Evolutionary conservation across 2,888 invertebrate species (phyloP).

Genomic region (Acronicta alni): DNA sequence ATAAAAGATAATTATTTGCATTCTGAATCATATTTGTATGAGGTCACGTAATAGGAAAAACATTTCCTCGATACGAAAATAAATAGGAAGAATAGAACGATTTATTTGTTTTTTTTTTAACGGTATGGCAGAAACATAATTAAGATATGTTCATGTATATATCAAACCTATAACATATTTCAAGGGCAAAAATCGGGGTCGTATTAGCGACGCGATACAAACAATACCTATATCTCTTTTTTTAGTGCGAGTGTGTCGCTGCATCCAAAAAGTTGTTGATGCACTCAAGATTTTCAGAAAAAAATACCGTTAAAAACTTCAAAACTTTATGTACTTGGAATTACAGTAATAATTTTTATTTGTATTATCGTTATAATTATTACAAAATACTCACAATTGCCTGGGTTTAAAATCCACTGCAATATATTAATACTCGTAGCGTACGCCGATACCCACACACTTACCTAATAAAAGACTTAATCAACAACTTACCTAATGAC

Average conservation of each 20-base stretch:
- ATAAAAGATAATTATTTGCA: background rate
- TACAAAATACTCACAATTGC: too few species aligned
- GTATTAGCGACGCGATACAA: background rate
- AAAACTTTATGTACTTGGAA: background rate
- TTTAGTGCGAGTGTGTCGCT: slow-evolving; percentile 14
- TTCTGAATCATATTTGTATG: background rate
- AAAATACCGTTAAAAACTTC: background rate
- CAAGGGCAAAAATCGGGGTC: slow-evolving; percentile 1
- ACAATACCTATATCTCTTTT: slow-evolving; percentile 8
- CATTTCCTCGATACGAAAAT: background rate
- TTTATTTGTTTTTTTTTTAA: too few species aligned
- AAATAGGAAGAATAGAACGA: background rate
- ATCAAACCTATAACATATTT: background rate
- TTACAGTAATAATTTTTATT: too few species aligned
- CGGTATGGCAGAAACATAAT: too few species aligned
- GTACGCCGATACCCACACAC: too few species aligned
- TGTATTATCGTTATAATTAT: too few species aligned
- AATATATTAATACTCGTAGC: too few species aligned
- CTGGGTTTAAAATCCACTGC: too few species aligned
- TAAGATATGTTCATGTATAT: too few species aligned
- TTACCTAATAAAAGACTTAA: background rate
- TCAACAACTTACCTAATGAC: background rate
- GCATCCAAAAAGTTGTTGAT: slow-evolving; percentile 13
- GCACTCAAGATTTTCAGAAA: background rate
- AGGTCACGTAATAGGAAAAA: background rate